Base-by-base conservation (phyloP, 2,888 invertebrate species). In the Caenorhabditis sp. region DNA sequence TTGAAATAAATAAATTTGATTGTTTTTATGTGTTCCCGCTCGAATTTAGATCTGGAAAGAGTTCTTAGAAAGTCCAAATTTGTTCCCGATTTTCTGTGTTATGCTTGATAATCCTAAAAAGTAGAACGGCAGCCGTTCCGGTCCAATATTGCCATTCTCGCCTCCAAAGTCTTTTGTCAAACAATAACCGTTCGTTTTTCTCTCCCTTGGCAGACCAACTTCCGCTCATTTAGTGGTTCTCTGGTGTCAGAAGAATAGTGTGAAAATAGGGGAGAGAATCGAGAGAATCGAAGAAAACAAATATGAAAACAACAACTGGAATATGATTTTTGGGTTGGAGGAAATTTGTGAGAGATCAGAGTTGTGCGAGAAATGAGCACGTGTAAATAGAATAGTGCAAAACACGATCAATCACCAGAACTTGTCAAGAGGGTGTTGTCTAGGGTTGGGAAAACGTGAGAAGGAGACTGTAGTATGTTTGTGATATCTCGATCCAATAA, bases 161-260 rank as follows among this genome's bases (percentile, higher is more conserved):
- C 54, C 38, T 35, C 24, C 41, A 35, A 66, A 66, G 22, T 54
- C 51, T 54, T 54, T 68, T 54, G 16, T 54, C 51, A 59, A 59
- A 72, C 58, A 59, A 58, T 47, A 59, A 56, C 59, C 72, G 72
- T 72, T 59, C 59, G 38, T 72, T 59, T 44, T 38, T 58, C 28
- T 47, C 44, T 70, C 47, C 12, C 19, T 26, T 31, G 59, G 26
- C 69, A 44, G 58, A 28, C 72, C 47, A 72, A 72, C 59, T 72
- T 72, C 59, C 72, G 72, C 59, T 47, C 44, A 59, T 59, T 59
- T 72, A 72, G 59, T 72, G 59, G 72, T 72, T 72, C 49, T 72
- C 19, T 59, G 72, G 31, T 70, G 58, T 47, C 12, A 14, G 22
- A 4, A 5, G 41, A 26, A 68, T n/a, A 68, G 49, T 44, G 31